A percentile compares a stretch with the other conserved stretches of the same genome.
These are phyloP conservation scores for Suricata suricatta DNA, from an alignment of 2,113 vertebrate genomes.

Conservation along the genomic window DNA sequence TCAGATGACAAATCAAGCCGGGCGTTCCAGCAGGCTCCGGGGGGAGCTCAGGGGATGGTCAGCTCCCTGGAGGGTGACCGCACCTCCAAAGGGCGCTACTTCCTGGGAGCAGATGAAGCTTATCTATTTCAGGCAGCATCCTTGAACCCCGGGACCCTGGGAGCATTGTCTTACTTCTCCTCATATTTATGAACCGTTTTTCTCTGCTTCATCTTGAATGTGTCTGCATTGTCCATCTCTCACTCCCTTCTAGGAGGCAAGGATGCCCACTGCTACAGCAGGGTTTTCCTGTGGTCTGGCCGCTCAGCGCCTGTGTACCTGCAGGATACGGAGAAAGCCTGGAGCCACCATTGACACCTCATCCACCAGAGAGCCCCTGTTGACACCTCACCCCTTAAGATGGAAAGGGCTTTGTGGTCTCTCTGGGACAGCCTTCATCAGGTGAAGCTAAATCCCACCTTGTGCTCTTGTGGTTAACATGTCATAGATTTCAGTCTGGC, in stretches of 20 bases:
- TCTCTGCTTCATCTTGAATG: neutral
- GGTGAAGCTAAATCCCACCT: neutral
- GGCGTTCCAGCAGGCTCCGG: conserved; percentile 63
- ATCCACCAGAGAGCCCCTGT: neutral
- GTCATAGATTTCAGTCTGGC: neutral
- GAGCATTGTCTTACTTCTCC: conserved; percentile 69
- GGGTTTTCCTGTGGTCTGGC: neutral
- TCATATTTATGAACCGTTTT: conserved; percentile 4
- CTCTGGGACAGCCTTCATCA: neutral
- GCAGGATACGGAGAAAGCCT: neutral
- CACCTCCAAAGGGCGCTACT: neutral
- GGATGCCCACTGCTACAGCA: neutral
- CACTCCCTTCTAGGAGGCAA: neutral
- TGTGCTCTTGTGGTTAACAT: neutral
- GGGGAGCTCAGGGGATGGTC: conserved; percentile 58
- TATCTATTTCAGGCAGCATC: conserved; percentile 75
- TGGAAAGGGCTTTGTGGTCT: neutral
- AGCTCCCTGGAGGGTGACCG: conserved; percentile 66
- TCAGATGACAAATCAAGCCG: conserved; percentile 62
- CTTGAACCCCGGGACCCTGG: conserved; percentile 39
- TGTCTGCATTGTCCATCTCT: neutral
- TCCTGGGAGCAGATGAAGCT: conserved; percentile 70
- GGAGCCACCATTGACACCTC: neutral
- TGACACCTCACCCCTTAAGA: neutral
- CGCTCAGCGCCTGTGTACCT: fast-evolving